Base-by-base conservation (phyloP, 2,797 vertebrate species). In the Remorina albescens region DNA sequence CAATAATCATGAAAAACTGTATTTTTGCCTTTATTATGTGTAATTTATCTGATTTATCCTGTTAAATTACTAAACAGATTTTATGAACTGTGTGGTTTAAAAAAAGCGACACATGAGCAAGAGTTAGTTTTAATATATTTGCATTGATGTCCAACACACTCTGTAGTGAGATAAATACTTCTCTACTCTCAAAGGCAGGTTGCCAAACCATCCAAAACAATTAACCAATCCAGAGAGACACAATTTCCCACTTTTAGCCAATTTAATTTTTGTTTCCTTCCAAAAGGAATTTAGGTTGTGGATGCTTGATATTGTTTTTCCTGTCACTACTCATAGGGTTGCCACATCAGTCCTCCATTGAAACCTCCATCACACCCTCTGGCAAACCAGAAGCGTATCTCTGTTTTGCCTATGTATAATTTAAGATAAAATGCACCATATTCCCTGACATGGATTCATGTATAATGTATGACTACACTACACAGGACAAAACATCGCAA, bases 361-460 rank as follows among this genome's bases (percentile, higher is more conserved):
- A 6, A n/a, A 34, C 32, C 30, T 16, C 23, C 19, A 62, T 76
- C 11, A 10, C 30, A 75, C n/a, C 25, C 32, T 18, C 30, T 49
- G 36, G 53, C 25, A 55, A 71, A 64, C 16, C 19, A 55, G 23
- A 74, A n/a, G 26, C n/a, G 36, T 55, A 51, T 67, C 36, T 57
- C 51, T 37, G 50, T 34, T 32, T 59, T 68, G 47, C 55, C 16
- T 23, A 50, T 78, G 67, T 50, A 41, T 73, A 26, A 61, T 57
- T 56, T 71, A 32, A 55, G 6, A 71, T 62, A 44, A 65, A 46
- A 42, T 6, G 0, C 39, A 54, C 5, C 56, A 23, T 16, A 46
- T 54, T 42, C 25, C 8, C 54, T 1, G n/a, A 63, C 1, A 0
- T 44, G 16, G 47, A 64, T 41, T 50, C 23, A 50, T 50, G 26